phyloP scores from a whole-genome alignment of 2,797 vertebrate species.

The Odontamblyopus lacepedii region DNA sequence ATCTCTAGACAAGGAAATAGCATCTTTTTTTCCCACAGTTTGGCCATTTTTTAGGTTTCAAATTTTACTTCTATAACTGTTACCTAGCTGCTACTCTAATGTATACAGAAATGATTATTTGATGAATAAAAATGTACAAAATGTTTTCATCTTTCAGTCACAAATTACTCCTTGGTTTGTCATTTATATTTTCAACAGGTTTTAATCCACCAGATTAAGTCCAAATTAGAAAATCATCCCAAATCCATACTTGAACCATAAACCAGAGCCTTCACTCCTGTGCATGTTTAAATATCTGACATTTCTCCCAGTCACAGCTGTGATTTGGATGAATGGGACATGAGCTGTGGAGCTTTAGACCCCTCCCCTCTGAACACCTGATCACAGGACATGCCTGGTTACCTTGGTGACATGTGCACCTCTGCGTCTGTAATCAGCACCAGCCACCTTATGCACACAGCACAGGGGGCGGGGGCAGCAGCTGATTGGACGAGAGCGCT shows the following conservation, averaged over 20 bases:
- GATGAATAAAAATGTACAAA: too few species aligned
- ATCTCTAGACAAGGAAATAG: too few species aligned
- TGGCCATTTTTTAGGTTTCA: too few species aligned
- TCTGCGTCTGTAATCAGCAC: not conserved
- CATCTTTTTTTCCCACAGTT: too few species aligned
- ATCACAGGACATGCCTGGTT: not conserved
- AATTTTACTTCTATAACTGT: too few species aligned
- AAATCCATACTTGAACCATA: not conserved
- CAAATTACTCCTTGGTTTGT: not conserved
- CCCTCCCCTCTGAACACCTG: not conserved
- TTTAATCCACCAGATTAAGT: too few species aligned
- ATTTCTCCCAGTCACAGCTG: not conserved
- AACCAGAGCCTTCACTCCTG: not conserved
- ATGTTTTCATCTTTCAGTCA: too few species aligned
- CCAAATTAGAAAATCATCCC: not conserved
- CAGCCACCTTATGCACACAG: not conserved
- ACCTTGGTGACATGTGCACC: not conserved
- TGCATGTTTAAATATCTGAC: not conserved
- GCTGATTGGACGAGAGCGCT: slow-evolving; percentile 48
- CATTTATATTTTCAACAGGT: too few species aligned
- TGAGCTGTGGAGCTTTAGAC: not conserved
- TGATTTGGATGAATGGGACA: not conserved
- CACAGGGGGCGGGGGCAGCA: slow-evolving; percentile 10
- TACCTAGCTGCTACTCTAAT: too few species aligned
- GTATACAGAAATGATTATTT: too few species aligned